Percentiles rank a stretch among this genome's conserved stretches.
Evolutionary conservation across 2,888 invertebrate genomes (phyloP).

Genomic region (Nezara viridula): DNA sequence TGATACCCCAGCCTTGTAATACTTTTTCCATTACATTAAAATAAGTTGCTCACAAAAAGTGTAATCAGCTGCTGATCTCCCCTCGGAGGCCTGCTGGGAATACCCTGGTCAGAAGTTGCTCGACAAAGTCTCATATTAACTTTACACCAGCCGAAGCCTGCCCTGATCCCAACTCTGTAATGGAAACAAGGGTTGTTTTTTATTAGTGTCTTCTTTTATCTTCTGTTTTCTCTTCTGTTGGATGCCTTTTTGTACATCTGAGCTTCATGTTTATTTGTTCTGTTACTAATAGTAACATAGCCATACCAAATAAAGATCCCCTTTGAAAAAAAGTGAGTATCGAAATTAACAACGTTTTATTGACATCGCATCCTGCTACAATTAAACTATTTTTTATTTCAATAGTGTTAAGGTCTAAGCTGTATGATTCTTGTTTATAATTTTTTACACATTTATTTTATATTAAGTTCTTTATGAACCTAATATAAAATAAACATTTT

Average conservation of each 20-base stretch:
- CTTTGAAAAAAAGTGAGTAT: background rate
- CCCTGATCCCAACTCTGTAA: conserved; percentile 43
- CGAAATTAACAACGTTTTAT: background rate
- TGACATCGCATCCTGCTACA: too few relatives aligned
- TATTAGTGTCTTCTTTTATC: background rate
- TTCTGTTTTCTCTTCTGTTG: background rate
- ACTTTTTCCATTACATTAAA: conserved; percentile 36
- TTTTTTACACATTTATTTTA: too few relatives aligned
- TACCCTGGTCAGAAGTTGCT: conserved; percentile 11
- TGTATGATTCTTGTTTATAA: too few relatives aligned
- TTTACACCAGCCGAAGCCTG: background rate
- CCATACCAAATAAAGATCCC: background rate
- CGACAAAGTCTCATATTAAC: conserved; percentile 36
- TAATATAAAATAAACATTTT: too few relatives aligned
- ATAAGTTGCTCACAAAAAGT: background rate
- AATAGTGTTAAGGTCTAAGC: too few relatives aligned
- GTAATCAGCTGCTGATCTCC: background rate
- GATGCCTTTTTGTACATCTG: background rate
- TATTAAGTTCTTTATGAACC: too few relatives aligned
- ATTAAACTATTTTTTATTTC: too few relatives aligned
- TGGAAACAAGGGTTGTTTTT: conserved; percentile 20
- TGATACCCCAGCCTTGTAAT: background rate
- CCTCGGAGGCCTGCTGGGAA: background rate
- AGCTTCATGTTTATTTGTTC: background rate
- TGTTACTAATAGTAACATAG: background rate